Base-by-base conservation (phyloP, 2,113 vertebrate species). In the Pedionomus torquatus region DNA sequence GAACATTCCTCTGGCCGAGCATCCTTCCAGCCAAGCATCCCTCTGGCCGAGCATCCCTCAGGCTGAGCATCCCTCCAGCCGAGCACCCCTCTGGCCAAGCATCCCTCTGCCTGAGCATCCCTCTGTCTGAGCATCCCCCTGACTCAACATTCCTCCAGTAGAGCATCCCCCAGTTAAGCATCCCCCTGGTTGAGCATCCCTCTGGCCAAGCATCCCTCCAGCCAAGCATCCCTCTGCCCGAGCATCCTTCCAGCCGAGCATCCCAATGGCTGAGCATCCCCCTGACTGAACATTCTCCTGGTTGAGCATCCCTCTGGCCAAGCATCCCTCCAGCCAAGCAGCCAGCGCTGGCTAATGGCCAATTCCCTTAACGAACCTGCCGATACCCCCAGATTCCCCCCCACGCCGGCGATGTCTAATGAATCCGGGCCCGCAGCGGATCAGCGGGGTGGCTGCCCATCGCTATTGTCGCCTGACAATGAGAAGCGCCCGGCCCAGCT, bases 81-180 rank as follows among this genome's bases (percentile, higher is more conserved):
- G 2, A 54, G 28, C 69, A 41, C 24, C 39, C 39, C 39, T 13
- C 13, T 2, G 3, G 3, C 21, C 2, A 2, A 81, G 63, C 39
- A 33, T 55, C 54, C 54, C 54, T 18, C 17, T 19, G 13, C 1
- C 13, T 0, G 1, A 54, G 9, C 41, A 76, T 11, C 70, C n/a
- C 11, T 9, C 7, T 2, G 2, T 3, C 33, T 1, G 2, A 39
- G 8, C 49, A 48, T 25, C 58, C 49, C 25, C 1, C 15, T 2
- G 1, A 9, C 7, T 2, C 1, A 75, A 7, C 35, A 49, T 37
- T 43, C 51, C n/a, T 4, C 24, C 0, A 1, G 5, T 16, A 0
- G 3, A 31, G 43, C 57, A 66, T 24, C 78, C 41, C 41, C 17
- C 1, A 7, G 7, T 10, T 20, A 19, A 46, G 41, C 30, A 64